phyloP scores from a whole-genome alignment of 2,113 vertebrate species.

The Lamprologus sp. region DNA sequence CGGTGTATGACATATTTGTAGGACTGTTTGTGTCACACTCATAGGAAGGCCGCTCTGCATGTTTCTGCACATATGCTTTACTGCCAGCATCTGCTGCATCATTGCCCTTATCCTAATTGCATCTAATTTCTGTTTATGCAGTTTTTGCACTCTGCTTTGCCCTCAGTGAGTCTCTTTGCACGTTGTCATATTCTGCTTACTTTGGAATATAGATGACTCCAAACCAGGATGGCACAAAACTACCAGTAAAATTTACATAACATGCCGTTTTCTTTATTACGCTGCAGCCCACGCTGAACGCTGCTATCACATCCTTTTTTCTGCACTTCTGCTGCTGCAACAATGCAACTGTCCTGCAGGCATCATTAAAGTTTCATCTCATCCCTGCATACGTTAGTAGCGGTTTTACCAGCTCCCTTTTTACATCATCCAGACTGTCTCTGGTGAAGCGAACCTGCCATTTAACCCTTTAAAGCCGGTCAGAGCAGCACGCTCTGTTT shows the following conservation, averaged over 20 bases:
- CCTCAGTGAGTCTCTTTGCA: background rate
- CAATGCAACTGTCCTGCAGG: background rate
- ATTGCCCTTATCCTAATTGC: background rate
- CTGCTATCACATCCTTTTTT: background rate
- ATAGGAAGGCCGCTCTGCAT: background rate
- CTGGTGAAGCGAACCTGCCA: background rate
- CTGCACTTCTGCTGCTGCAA: background rate
- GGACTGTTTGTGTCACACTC: background rate
- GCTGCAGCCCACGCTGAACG: background rate
- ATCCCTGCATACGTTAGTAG: slow-evolving; percentile 16
- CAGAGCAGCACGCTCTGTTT: accelerated
- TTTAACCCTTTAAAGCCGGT: background rate
- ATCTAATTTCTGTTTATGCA: background rate
- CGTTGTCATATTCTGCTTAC: background rate
- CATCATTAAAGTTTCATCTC: slow-evolving; percentile 42
- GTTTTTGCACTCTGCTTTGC: background rate
- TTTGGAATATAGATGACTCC: background rate
- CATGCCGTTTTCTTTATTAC: background rate
- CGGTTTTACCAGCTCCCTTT: background rate
- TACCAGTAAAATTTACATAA: background rate
- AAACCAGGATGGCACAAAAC: background rate
- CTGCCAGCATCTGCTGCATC: background rate
- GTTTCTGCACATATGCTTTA: background rate
- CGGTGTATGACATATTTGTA: background rate
- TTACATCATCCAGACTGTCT: background rate